phyloP scores from a whole-genome alignment of 2,113 vertebrate genomes.

The Lucifuga dentata region DNA sequence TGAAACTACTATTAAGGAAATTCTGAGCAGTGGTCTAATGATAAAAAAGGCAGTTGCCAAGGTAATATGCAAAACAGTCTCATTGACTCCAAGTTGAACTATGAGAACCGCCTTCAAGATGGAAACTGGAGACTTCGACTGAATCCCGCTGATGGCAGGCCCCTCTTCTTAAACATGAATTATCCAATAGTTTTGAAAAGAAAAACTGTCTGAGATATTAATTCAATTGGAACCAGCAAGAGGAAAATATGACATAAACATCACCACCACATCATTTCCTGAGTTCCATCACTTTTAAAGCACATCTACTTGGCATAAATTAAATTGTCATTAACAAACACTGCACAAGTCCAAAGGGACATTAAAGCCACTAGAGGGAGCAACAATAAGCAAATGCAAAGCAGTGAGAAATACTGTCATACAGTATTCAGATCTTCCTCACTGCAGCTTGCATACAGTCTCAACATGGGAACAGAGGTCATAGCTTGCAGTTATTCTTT shows the following conservation, averaged over 20 bases:
- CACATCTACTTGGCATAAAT: no score
- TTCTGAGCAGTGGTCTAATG: slow-evolving; percentile 70
- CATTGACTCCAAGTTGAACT: slow-evolving; percentile 69
- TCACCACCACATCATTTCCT: not conserved
- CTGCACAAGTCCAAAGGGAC: not conserved
- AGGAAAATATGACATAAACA: not conserved
- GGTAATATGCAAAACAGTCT: slow-evolving; percentile 77
- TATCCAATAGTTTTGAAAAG: not conserved
- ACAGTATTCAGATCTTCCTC: slow-evolving; percentile 5
- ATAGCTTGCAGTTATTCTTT: not conserved
- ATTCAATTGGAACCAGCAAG: not conserved
- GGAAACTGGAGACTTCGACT: slow-evolving; percentile 40
- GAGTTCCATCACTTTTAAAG: no score
- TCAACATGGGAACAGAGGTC: not conserved
- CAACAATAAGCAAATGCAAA: slow-evolving; percentile 41
- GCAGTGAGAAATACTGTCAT: not conserved
- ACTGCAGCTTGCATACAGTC: slow-evolving; percentile 12
- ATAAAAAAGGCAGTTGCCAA: slow-evolving; percentile 79
- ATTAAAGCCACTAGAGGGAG: slow-evolving; percentile 52
- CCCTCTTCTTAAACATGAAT: not conserved
- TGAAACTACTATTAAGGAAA: slow-evolving; percentile 76
- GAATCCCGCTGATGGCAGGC: slow-evolving; percentile 11
- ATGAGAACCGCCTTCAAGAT: slow-evolving; percentile 65
- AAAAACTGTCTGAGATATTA: not conserved
- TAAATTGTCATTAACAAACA: no score